Evolutionary conservation across 2,113 vertebrate species (phyloP), one percentile per base, ranked within the genome.

Genomic region (Pachyramphus minor): DNA sequence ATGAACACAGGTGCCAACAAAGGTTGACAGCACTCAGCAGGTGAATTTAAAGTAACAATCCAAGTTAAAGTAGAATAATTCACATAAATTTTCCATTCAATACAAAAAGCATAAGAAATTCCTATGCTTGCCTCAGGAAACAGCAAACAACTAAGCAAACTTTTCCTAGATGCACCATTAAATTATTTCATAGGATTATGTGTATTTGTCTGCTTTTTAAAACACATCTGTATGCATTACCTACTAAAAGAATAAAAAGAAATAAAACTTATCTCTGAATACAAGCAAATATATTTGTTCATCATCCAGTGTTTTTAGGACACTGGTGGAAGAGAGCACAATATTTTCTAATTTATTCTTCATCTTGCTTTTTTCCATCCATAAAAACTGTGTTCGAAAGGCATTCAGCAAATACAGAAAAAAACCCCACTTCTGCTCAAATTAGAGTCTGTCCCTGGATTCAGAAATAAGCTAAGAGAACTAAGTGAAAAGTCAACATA

Each of bases 1-100:
- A 84, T 8, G 21, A 87, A 89, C 91, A 79, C 52, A 93, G 62
- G 91, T 93, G 91, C 71, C 90, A 94, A 52, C 92, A 90, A 30
- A 37, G 92, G 75, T 50, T 95, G 73, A 92, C 59, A 82, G 50
- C 8, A 68, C 59, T 69, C 33, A 59, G 69, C 68, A 81, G 79
- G 82, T 95, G 71, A 93, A 95, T 93, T 87, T 90, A 92, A 96
- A 81, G 72, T 94, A 93, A 76, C 86, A 95, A 72, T 88, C 33
- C 69, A 92, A 78, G 33, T 93, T 83, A 86, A 88, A 60, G 42
- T 50, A 77, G 44, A 96, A 95, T 89, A 91, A 93, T 94, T 96
- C 83, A 97, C 95, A 96, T 52, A 85, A 73, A 73, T 88, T 83
- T 94, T 96, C 79, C 21, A 60, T 84, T 96, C 39, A 50, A 21